phyloP scores from a whole-genome alignment of 1,140 invertebrate species.

The roundworm (Caenorhabditis elegans) region DNA sequence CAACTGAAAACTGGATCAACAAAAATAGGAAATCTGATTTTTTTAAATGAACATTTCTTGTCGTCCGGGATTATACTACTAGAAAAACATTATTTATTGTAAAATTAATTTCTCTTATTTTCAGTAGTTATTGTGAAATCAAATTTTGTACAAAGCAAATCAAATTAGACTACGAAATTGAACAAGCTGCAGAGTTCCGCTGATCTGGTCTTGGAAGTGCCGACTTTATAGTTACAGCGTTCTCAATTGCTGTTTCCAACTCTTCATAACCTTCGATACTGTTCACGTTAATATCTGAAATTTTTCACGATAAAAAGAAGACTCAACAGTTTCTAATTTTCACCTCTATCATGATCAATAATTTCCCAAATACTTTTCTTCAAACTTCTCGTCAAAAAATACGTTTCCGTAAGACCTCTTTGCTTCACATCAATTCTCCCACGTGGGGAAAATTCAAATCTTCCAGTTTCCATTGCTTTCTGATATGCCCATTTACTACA shows the following conservation, averaged over 20 bases:
- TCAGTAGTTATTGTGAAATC: no score
- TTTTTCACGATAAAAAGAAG: background rate
- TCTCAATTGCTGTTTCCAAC: slow-evolving; percentile 34
- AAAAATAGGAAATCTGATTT: no score
- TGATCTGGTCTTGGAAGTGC: no score
- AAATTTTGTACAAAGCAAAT: no score
- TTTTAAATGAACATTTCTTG: no score
- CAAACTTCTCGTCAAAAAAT: slow-evolving; percentile 53
- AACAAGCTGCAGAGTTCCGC: no score
- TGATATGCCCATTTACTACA: slow-evolving; percentile 49
- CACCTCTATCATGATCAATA: slow-evolving; percentile 51
- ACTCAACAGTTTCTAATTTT: background rate
- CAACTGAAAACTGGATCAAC: no score
- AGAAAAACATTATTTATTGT: no score
- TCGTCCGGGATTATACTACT: no score
- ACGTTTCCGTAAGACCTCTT: slow-evolving; percentile 61
- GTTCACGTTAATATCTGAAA: slow-evolving; percentile 58
- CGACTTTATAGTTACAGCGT: background rate
- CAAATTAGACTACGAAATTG: no score
- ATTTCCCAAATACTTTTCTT: slow-evolving; percentile 66
- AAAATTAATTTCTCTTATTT: no score
- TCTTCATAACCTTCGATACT: slow-evolving; percentile 64
- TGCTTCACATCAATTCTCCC: slow-evolving; percentile 62
- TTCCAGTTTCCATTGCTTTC: slow-evolving; percentile 48
- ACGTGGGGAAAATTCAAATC: slow-evolving; percentile 63